Evolutionary conservation across 1,140 invertebrate genomes (phyloP), one percentile per base, ranked within the genome.

Genomic region (Geopemphigus sp.): DNA sequence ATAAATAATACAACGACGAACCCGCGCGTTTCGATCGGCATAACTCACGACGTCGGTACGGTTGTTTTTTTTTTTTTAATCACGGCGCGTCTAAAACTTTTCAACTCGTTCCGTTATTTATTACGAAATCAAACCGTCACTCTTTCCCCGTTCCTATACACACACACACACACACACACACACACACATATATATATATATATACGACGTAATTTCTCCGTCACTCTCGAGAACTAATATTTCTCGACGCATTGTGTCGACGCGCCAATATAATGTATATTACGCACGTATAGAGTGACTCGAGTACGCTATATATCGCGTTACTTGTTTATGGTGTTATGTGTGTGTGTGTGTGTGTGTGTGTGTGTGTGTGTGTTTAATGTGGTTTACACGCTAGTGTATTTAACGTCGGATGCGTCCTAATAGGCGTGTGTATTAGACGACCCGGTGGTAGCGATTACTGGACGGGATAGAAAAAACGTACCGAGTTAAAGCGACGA

Each of bases 91-190:
- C 39, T 47, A 12, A 24, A 68, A 68, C 64, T 68, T 68, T 68
- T 39, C 14, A 22, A 47, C n/a, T 22, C 39, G n/a, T 68, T 47
- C 39, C 14, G 39, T 68, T 68, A 68, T 68, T 68, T 68, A 68
- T 68, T 47, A 47, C 39, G 15, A 68, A 66, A 68, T 68, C 39
- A n/a, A 15, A 10, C 61, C 32, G 32, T 39, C 8, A 3, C 3
- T 39, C 32, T 39, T 39, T 39, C 32, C 8, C 8, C 32, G n/a
- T n/a, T n/a, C n/a, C n/a, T n/a, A n/a, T n/a, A n/a, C n/a, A n/a
- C n/a, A n/a, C n/a, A n/a, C n/a, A n/a, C n/a, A n/a, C n/a, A n/a
- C n/a, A n/a, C n/a, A n/a, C n/a, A n/a, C n/a, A n/a, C n/a, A n/a
- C n/a, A n/a, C 8, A 39, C 8, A 39, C 8, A 39, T 39, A 39